Base-by-base conservation (phyloP, 1,140 invertebrate species). In the Neuroterus valhalla region DNA sequence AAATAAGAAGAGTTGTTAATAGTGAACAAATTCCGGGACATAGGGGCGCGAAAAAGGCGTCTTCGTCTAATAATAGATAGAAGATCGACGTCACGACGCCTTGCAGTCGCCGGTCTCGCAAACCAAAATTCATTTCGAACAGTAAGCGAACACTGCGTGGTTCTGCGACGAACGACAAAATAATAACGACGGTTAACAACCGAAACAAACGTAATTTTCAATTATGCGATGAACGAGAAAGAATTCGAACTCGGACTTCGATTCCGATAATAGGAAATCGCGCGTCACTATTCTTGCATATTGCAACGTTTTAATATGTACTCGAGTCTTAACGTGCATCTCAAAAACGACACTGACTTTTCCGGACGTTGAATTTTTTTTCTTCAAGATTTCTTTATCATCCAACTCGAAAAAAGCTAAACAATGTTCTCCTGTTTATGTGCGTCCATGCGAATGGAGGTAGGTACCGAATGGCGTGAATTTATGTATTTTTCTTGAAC, bases 371-470 rank as follows among this genome's bases (percentile, higher is more conserved):
- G 26, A 23, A 12, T 52, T 12, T 70, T 77, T 66, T 69, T 17
- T 6, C 50, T 55, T 69, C 66, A 2, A 70, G 48, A n/a, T 1
- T 52, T 73, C 71, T 66, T 48, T 75, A 26, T 66, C 4, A n/a
- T 26, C 44, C 19, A 6, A 68, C 15, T n/a, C 11, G 66, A 68
- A 46, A 77, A 67, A 44, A 62, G 67, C 44, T 66, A 72, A 86
- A 77, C n/a, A 43, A 88, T 89, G 87, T 85, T 89, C 77, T 89
- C 87, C 76, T 89, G 88, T 75, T 81, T 89, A 74, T 89, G 87
- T 74, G 82, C 82, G 68, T 87, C 87, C 26, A 74, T 88, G 79
- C 80, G 86, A 81, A 86, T 89, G 84, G 88, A 89, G 88, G 88
- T 89, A 87, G 80, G 87, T 89, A 72, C 68, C 14, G 52, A 31